Conservation (phyloP, 2,888 invertebrate species). For the Lithophane ornitopus region DNA sequence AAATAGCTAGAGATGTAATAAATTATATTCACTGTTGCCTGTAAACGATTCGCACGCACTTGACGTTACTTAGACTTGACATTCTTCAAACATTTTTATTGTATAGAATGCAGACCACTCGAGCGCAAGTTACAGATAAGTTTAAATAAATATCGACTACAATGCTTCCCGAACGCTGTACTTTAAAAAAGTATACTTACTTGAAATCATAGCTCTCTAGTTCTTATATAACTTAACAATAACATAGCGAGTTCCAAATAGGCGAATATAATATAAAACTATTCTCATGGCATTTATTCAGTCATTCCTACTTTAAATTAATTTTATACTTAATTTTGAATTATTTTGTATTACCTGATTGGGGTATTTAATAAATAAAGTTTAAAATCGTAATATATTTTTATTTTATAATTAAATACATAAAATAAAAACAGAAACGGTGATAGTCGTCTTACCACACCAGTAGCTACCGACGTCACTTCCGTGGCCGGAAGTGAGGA, state of each 20-base stretch:
- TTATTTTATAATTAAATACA: slow-evolving; percentile 34
- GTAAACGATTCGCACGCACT: slow-evolving; percentile 39
- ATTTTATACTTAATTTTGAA: slow-evolving; percentile 75
- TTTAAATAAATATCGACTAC: slow-evolving; percentile 1
- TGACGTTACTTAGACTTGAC: slow-evolving; percentile 25
- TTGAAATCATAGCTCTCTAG: slow-evolving; percentile 41
- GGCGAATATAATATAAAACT: slow-evolving; percentile 56
- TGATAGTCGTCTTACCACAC: slow-evolving; percentile 3
- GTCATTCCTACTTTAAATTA: slow-evolving; percentile 82
- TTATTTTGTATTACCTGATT: slow-evolving; percentile 70
- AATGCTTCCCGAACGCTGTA: slow-evolving; percentile 6
- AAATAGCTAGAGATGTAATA: slow-evolving; percentile 59
- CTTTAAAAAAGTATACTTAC: slow-evolving; percentile 23
- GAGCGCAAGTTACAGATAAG: slow-evolving; percentile 2
- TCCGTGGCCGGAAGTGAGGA: slow-evolving; percentile 40
- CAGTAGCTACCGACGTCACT: slow-evolving; percentile 32
- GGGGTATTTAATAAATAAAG: slow-evolving; percentile 76
- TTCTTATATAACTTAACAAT: slow-evolving; percentile 35
- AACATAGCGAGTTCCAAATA: slow-evolving; percentile 44
- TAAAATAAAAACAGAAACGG: neutral
- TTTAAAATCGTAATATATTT: slow-evolving; percentile 43
- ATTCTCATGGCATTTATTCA: slow-evolving; percentile 79
- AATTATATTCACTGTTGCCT: slow-evolving; percentile 64
- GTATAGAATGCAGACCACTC: slow-evolving; percentile 6
- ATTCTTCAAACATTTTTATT: neutral